Conservation (phyloP, 2,797 vertebrate species). For the Pterois miles region DNA sequence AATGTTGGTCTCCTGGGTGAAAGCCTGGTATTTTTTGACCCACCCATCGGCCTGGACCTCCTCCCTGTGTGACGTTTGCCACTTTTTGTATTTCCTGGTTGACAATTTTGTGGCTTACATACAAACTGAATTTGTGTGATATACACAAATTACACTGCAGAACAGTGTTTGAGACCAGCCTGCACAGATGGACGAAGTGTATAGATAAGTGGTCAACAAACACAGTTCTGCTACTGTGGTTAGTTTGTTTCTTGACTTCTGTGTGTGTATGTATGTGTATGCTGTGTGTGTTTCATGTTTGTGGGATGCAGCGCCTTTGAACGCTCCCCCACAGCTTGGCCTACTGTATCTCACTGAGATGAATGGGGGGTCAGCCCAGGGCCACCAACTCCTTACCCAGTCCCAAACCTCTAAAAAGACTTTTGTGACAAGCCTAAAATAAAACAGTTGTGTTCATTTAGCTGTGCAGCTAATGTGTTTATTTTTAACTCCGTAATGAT, state of each 20-base stretch:
- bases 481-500: slow-evolving; percentile 43
- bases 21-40: too few relatives aligned
- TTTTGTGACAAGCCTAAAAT: slow-evolving; percentile 1
- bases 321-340: slow-evolving; percentile 11
- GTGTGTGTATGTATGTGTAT: background rate
- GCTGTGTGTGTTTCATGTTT: slow-evolving; percentile 13
- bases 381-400: slow-evolving; percentile 50
- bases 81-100: too few relatives aligned
- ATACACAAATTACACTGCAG: too few relatives aligned
- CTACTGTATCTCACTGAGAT: slow-evolving; percentile 46
- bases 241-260: background rate
- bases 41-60: too few relatives aligned
- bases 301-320: slow-evolving; percentile 29
- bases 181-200: background rate
- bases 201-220: background rate
- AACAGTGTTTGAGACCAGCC: too few relatives aligned
- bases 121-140: too few relatives aligned
- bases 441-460: background rate
- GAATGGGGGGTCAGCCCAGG: slow-evolving; percentile 46
- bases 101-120: too few relatives aligned
- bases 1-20: too few relatives aligned
- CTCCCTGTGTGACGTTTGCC: too few relatives aligned
- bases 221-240: background rate
- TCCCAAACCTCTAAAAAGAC: slow-evolving; percentile 22
- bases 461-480: slow-evolving; percentile 20